A percentile compares a stretch with the other conserved stretches of the same genome.
phyloP scores from a whole-genome alignment of 2,888 invertebrate genomes.

The Isotomurus palustris region DNA sequence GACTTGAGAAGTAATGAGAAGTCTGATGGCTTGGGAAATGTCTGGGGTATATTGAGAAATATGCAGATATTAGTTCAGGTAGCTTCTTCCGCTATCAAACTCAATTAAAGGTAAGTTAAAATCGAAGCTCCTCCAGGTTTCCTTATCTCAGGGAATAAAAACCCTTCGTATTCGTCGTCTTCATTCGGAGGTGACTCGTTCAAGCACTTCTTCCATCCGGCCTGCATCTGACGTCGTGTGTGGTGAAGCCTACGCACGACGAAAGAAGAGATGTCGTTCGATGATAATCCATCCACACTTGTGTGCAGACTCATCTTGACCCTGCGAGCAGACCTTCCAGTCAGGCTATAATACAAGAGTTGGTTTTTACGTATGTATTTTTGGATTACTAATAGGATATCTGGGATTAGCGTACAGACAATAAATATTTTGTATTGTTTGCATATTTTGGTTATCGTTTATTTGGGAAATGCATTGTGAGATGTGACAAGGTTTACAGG shows the following conservation, averaged over 20 bases:
- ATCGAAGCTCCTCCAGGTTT: slow-evolving; percentile 33
- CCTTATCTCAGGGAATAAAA: slow-evolving; percentile 9
- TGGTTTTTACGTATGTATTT: too few relatives aligned
- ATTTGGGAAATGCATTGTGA: too few relatives aligned
- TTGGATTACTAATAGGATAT: too few relatives aligned
- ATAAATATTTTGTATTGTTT: too few relatives aligned
- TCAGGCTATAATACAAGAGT: background rate
- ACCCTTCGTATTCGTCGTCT: background rate
- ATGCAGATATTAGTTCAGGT: too few relatives aligned
- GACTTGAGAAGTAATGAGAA: slow-evolving; percentile 36
- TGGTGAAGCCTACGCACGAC: too few relatives aligned
- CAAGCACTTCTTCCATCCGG: too few relatives aligned
- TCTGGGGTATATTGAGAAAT: slow-evolving; percentile 23
- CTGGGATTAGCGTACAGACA: too few relatives aligned
- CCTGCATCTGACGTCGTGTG: slow-evolving; percentile 40
- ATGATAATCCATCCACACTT: background rate
- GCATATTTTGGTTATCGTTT: too few relatives aligned
- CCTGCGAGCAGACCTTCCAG: background rate
- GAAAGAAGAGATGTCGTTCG: background rate
- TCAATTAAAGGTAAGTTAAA: slow-evolving; percentile 20
- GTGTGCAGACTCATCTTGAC: background rate
- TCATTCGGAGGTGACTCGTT: too few relatives aligned
- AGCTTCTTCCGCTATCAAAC: background rate
- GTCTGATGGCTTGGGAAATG: slow-evolving; percentile 34
- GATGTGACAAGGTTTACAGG: too few relatives aligned